A percentile compares a stretch with the other conserved stretches of the same genome.
phyloP scores from a whole-genome alignment of 2,888 invertebrate genomes.

The Apodemia hepburni region DNA sequence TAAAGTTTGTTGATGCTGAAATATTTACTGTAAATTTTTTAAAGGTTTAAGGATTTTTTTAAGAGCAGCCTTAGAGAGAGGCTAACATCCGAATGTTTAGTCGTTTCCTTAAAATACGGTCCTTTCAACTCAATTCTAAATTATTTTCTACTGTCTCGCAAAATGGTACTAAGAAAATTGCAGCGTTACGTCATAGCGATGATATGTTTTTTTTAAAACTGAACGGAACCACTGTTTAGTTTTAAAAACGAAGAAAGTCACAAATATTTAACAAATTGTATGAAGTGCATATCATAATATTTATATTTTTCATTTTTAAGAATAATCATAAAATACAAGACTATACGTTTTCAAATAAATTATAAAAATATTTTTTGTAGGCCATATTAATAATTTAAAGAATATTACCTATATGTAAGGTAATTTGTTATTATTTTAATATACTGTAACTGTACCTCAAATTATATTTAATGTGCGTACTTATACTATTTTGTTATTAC shows the following conservation, averaged over 20 bases:
- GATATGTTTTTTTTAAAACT: neutral
- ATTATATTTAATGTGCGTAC: neutral
- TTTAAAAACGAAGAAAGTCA: neutral
- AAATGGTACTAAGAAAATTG: neutral
- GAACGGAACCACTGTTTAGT: neutral
- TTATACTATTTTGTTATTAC: neutral
- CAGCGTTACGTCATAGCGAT: neutral
- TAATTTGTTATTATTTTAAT: neutral
- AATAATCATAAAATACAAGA: neutral
- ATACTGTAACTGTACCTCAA: neutral
- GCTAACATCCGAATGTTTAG: no score
- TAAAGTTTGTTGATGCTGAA: no score
- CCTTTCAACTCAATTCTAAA: no score
- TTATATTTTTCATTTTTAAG: neutral
- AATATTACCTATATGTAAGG: neutral
- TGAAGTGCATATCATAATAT: neutral
- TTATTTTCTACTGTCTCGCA: no score
- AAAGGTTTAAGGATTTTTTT: no score
- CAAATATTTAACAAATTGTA: neutral
- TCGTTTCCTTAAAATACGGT: no score
- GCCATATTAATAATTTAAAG: neutral
- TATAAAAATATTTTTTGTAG: neutral
- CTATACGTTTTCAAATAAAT: no score
- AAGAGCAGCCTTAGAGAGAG: no score
- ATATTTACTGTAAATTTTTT: no score